A percentile compares a stretch with the other conserved stretches of the same genome.
Conservation (phyloP, 2,888 invertebrate species). For the Lamellibrachia columna region DNA sequence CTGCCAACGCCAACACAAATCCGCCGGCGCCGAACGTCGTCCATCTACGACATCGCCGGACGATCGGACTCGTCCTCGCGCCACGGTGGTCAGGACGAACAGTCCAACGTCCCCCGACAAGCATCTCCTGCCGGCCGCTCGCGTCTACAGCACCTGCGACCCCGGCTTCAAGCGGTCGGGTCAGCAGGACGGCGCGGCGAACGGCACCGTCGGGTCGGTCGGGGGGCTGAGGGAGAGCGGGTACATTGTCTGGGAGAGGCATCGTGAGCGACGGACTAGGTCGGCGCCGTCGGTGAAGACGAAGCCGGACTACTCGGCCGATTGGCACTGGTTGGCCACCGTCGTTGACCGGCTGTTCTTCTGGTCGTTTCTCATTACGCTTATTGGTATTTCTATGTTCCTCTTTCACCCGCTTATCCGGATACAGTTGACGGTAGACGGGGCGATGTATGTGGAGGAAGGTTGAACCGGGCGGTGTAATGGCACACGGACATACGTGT, state of each 20-base stretch:
- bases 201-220: background rate
- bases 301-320: constrained; percentile 33
- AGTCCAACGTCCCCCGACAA: background rate
- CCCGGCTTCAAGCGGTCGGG: background rate
- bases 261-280: background rate
- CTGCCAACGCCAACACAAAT: background rate
- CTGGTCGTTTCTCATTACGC: constrained; percentile 46
- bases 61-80: background rate
- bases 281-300: background rate
- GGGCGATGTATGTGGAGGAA: background rate
- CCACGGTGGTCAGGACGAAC: background rate
- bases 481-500: background rate
- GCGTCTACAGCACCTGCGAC: background rate
- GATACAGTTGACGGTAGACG: background rate
- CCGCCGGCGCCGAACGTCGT: background rate
- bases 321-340: constrained; percentile 44
- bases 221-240: background rate
- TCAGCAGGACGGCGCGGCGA: background rate
- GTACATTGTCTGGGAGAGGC: background rate
- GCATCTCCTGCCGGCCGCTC: background rate
- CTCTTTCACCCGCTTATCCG: constrained; percentile 45
- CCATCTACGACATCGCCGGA: background rate
- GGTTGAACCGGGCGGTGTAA: background rate
- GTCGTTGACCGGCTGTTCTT: constrained; percentile 46
- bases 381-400: constrained; percentile 42